Base-by-base conservation (phyloP, 2,888 invertebrate species). In the Tanytarsus gracilentus region DNA sequence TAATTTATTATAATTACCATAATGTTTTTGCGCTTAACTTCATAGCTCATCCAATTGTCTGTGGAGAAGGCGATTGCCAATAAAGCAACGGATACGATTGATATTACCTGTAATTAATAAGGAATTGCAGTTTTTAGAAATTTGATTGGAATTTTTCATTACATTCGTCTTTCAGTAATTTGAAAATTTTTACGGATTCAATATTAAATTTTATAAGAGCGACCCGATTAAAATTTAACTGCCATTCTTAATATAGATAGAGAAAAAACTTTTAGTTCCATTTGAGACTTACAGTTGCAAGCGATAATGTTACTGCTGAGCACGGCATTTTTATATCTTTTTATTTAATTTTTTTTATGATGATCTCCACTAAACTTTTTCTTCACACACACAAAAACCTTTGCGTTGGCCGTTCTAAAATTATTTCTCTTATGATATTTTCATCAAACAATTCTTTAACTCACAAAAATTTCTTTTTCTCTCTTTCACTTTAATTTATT, bases 21-120 rank as follows among this genome's bases (percentile, higher is more conserved):
- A 71, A 92, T 92, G 73, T 83, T 84, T 69, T 82, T 83, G 71
- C 93, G 82, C 75, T 88, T 87, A 67, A 96, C 95, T 79, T 92
- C 91, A 69, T 92, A 88, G 73, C 89, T 89, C 69, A 92, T 81
- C 96, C 96, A 96, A 80, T 95, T 95, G 78, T 96, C 95, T 72
- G 95, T 94, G 68, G 92, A 86, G 77, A 95, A 94, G 69, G 94
- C 92, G 74, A 96, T 92, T 69, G 91, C 86, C 74, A 96, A 82
- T 71, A 95, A 79, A 65, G 93, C 91, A 71, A 94, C 88, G 69
- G 94, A 92, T 72, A 95, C 86, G 74, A 96, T 91, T 72, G 94
- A 93, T 73, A 92, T 88, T 76, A 96, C 55, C 55, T 55, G 25
- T 1, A 29, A 44, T 8, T 11, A 9, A 23, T 14, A 36, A 44